phyloP scores from a whole-genome alignment of 2,888 invertebrate genomes.

The Gnatocerus cornutus region DNA sequence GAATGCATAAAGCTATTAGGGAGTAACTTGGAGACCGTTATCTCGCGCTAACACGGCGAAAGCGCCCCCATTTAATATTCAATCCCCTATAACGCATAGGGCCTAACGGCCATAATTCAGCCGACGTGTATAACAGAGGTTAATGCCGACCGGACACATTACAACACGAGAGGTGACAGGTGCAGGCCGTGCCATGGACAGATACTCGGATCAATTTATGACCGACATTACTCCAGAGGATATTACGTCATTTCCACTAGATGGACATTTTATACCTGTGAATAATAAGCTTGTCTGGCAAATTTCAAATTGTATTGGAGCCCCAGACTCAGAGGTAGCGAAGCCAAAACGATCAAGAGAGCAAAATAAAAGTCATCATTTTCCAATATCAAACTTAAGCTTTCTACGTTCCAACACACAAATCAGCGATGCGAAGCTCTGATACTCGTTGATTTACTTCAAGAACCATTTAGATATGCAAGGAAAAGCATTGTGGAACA shows the following conservation, averaged over 20 bases:
- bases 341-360: no score
- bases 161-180: slow-evolving; percentile 61
- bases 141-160: slow-evolving; percentile 58
- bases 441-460: no score
- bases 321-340: no score
- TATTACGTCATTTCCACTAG: slow-evolving; percentile 55
- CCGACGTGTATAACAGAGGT: slow-evolving; percentile 58
- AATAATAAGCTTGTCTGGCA: slow-evolving; percentile 5
- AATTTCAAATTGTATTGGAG: background rate
- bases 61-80: slow-evolving; percentile 58
- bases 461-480: no score
- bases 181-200: slow-evolving; percentile 58
- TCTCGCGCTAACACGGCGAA: slow-evolving; percentile 53
- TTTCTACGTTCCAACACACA: no score
- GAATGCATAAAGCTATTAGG: slow-evolving; percentile 56
- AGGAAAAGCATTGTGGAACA: no score
- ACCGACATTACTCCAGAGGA: slow-evolving; percentile 53
- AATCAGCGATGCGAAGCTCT: no score
- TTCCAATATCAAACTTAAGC: no score
- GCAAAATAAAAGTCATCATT: no score
- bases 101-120: slow-evolving; percentile 57
- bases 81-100: slow-evolving; percentile 56
- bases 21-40: slow-evolving; percentile 53
- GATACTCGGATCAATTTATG: slow-evolving; percentile 59
- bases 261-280: slow-evolving; percentile 3